Conservation (phyloP, 2,888 invertebrate species). For the Rhabditoides inermis region DNA sequence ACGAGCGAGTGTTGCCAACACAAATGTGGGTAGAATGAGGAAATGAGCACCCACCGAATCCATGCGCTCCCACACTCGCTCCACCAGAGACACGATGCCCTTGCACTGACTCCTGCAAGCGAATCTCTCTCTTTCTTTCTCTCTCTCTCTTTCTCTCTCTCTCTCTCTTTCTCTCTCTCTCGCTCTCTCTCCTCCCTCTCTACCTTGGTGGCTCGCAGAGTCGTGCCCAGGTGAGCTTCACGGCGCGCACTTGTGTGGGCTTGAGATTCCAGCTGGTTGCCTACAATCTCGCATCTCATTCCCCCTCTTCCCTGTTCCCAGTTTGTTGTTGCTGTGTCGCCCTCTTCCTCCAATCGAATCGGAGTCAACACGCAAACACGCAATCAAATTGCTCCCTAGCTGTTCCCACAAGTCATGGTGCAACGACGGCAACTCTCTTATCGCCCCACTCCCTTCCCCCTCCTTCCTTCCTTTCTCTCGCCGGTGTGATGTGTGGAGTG, state of each 20-base stretch:
- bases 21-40: neutral
- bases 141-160: neutral
- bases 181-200: conserved; percentile 71
- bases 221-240: conserved; percentile 43
- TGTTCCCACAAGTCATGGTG: no score
- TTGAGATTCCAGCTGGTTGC: conserved; percentile 42
- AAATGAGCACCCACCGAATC: conserved; percentile 29
- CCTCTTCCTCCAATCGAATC: no score
- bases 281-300: conserved; percentile 12
- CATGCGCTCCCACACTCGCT: conserved; percentile 46
- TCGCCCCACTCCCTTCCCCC: no score
- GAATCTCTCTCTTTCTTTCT: conserved; percentile 53
- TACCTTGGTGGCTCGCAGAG: conserved; percentile 47
- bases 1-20: no score
- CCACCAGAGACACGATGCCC: conserved; percentile 45
- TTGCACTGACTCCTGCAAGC: conserved; percentile 41
- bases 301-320: neutral
- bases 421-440: no score
- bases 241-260: conserved; percentile 35
- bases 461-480: no score
- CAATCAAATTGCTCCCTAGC: no score
- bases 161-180: conserved; percentile 58
- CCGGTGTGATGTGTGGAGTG: no score
- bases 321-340: no score
- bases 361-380: no score